phyloP scores from a whole-genome alignment of 2,888 invertebrate species.

The Hypsopygia costalis region DNA sequence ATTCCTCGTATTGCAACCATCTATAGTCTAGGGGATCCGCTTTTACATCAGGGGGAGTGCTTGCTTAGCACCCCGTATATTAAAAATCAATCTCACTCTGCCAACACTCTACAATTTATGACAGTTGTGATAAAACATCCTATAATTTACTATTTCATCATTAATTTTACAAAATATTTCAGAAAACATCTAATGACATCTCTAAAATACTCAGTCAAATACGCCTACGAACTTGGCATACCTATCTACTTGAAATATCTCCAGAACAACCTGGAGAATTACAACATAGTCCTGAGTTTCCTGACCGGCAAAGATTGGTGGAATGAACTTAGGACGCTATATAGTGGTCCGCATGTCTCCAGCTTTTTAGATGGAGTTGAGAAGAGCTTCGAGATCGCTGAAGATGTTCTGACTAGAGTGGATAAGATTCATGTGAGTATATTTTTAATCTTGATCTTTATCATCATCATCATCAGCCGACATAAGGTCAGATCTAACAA shows the following conservation, averaged over 20 bases:
- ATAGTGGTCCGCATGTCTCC: conserved; percentile 45
- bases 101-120: no score
- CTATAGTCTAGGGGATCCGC: no score
- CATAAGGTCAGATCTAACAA: no score
- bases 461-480: no score
- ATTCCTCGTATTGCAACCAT: no score
- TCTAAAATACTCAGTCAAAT: conserved; percentile 44
- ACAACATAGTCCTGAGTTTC: conserved; percentile 51
- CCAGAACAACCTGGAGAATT: conserved; percentile 53
- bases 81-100: no score
- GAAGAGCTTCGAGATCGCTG: conserved; percentile 50
- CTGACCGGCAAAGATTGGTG: conserved; percentile 67
- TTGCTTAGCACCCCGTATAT: no score
- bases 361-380: conserved; percentile 54
- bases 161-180: no score
- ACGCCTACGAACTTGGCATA: conserved; percentile 57
- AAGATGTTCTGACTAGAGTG: conserved; percentile 55
- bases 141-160: no score
- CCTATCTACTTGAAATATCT: conserved; percentile 62
- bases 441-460: no score
- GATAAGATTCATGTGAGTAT: conserved; percentile 66
- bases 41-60: no score
- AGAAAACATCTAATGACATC: conserved; percentile 45
- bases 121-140: no score
- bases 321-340: conserved; percentile 42